These are phyloP conservation scores for Sesia apiformis DNA, from an alignment of 2,888 invertebrate species.

Conservation along the genomic window DNA sequence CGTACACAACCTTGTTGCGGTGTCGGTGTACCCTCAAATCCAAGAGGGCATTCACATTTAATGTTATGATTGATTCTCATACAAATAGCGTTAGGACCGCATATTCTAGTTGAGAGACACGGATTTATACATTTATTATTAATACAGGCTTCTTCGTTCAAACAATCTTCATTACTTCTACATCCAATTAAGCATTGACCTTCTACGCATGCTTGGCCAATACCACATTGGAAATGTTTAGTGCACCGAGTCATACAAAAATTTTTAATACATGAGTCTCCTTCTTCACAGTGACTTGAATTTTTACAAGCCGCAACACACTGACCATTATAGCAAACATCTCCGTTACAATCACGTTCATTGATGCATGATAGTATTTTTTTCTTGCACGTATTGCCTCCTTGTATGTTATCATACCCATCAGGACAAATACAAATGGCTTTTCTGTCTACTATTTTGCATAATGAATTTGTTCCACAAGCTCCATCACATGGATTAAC, in stretches of 20 bases:
- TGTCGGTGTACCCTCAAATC: constrained; percentile 90
- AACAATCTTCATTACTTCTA: constrained; percentile 87
- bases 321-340: constrained; percentile 86
- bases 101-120: constrained; percentile 82
- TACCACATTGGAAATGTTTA: constrained; percentile 86
- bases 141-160: constrained; percentile 83
- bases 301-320: constrained; percentile 88
- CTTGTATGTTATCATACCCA: constrained; percentile 80
- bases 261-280: constrained; percentile 85
- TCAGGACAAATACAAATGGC: constrained; percentile 86
- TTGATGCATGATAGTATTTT: constrained; percentile 77
- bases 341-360: constrained; percentile 85
- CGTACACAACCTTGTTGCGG: constrained; percentile 93
- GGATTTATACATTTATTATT: constrained; percentile 90
- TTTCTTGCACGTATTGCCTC: constrained; percentile 80
- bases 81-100: constrained; percentile 90
- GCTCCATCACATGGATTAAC: constrained; percentile 87
- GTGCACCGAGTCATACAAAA: constrained; percentile 87
- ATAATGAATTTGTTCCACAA: constrained; percentile 88
- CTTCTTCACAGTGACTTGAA: constrained; percentile 83
- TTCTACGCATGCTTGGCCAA: constrained; percentile 85
- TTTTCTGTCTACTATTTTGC: constrained; percentile 83
- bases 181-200: constrained; percentile 90
- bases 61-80: constrained; percentile 82
- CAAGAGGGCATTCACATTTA: constrained; percentile 86